Conservation (phyloP, 2,888 invertebrate genomes). For the Coenonympha arcania region DNA sequence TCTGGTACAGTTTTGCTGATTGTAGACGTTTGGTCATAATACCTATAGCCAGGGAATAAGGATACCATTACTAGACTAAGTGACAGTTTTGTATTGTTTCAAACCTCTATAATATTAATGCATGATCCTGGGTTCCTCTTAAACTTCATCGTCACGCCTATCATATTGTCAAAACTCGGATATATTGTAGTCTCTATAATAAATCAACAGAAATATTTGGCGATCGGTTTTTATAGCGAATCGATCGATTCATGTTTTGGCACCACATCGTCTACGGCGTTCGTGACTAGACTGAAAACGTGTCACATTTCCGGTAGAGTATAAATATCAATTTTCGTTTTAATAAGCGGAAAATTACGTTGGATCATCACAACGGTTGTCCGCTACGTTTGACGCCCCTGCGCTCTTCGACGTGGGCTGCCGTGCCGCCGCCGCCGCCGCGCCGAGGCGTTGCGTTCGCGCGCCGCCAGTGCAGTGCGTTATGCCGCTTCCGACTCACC, state of each 20-base stretch:
- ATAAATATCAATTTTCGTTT: slow-evolving; percentile 42
- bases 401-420: slow-evolving; percentile 54
- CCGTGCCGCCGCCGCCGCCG: slow-evolving; percentile 37
- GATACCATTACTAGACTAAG: too few species aligned
- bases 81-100: too few species aligned
- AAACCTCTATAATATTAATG: too few species aligned
- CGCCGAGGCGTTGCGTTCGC: slow-evolving; percentile 37
- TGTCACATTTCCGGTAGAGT: slow-evolving; percentile 29
- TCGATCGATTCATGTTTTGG: too few species aligned
- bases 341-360: slow-evolving; percentile 59
- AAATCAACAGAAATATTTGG: too few species aligned
- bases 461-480: slow-evolving; percentile 62
- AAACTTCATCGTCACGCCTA: too few species aligned
- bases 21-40: too few species aligned
- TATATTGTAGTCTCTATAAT: too few species aligned
- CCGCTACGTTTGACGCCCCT: slow-evolving; percentile 62
- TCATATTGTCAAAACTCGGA: too few species aligned
- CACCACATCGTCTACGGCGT: background rate
- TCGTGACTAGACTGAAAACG: background rate
- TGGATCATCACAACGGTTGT: slow-evolving; percentile 34
- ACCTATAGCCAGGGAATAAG: too few species aligned
- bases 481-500: slow-evolving; percentile 56
- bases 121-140: too few species aligned
- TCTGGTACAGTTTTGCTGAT: background rate
- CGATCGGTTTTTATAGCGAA: too few species aligned